Evolutionary conservation across 2,888 invertebrate species (phyloP), one percentile per base, ranked within the genome.

Genomic region (Uloborus plumipes): DNA sequence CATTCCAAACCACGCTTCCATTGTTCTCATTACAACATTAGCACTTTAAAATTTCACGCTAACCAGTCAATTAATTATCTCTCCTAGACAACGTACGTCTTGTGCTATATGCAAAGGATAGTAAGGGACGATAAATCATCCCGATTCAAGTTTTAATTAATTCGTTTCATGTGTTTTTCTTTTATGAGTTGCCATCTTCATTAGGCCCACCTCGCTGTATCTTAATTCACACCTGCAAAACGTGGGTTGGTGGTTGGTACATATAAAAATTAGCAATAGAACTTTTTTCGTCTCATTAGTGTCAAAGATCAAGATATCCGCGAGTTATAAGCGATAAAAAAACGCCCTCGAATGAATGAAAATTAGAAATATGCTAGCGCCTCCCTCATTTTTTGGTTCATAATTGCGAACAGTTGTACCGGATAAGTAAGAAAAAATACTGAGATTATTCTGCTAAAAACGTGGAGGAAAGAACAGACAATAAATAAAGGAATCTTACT

Each of bases 151-250:
- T 67, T 62, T 67, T 79, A 79, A 79, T 79, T 79, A 79, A 79
- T 79, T 79, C 72, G 61, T 79, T 53, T 76, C 53, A 62, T 18
- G 26, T 20, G 16, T 20, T 59, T 65, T 70, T 72, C 58, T 66
- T 71, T 69, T 70, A 53, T 22, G 26, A 51, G 49, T 49, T 67
- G 51, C 55, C 55, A 62, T 80, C 79, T 80, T 80, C 79, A 80
- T 80, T 80, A 80, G 67, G 64, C 50, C 62, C 16, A 53, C 62
- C 73, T 80, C 69, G 50, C 66, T 80, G 79, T 69, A 80, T 80
- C 79, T 80, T 80, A 80, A 80, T 80, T 80, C 67, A 59, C 79
- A 69, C 73, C 73, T 67, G 72, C 62, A 51, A 66, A n/a, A 73
- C 72, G 73, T 80, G 79, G 79, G 73, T 47, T 69, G 76, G 39